Percentiles rank a stretch among this genome's conserved stretches.
These are phyloP conservation scores for Pempheris klunzingeri DNA, from an alignment of 2,797 vertebrate genomes.

Conservation along the genomic window DNA sequence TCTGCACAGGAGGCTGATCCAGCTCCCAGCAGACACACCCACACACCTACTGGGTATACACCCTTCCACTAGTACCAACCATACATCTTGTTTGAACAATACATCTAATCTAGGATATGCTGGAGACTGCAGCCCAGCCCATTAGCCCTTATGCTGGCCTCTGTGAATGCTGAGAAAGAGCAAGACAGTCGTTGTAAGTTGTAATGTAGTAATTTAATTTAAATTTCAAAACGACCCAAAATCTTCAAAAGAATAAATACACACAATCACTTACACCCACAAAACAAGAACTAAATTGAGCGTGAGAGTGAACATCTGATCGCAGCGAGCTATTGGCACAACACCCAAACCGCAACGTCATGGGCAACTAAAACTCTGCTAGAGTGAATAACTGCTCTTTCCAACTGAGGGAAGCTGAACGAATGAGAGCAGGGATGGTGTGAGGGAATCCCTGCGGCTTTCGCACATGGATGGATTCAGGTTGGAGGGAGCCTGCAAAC, in stretches of 20 bases:
- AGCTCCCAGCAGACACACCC: slow-evolving; percentile 67
- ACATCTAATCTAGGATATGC: slow-evolving; percentile 29
- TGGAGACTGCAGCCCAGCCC: slow-evolving; percentile 33
- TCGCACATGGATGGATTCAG: slow-evolving; percentile 43
- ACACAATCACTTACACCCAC: background rate
- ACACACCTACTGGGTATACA: slow-evolving; percentile 66
- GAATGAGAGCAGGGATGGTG: slow-evolving; percentile 21
- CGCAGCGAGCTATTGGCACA: slow-evolving; percentile 25
- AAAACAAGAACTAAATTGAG: slow-evolving; percentile 18
- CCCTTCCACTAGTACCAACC: slow-evolving; percentile 43
- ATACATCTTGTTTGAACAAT: slow-evolving; percentile 35
- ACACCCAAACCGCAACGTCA: slow-evolving; percentile 32
- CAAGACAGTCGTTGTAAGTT: background rate
- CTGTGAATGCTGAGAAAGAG: background rate
- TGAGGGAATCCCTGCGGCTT: slow-evolving; percentile 59
- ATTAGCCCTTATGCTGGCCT: slow-evolving; percentile 30
- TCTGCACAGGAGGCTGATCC: slow-evolving; percentile 61
- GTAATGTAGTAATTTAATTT: background rate
- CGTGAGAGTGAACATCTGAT: slow-evolving; percentile 42
- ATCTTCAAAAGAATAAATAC: background rate
- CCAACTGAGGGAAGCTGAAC: slow-evolving; percentile 9
- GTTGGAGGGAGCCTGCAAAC: slow-evolving; percentile 20
- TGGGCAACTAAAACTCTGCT: slow-evolving; percentile 25
- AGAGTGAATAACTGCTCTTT: slow-evolving; percentile 18
- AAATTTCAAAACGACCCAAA: slow-evolving; percentile 6